These are phyloP conservation scores for Pygoscelis adeliae DNA, from an alignment of 2,113 vertebrate genomes.

Conservation along the genomic window DNA sequence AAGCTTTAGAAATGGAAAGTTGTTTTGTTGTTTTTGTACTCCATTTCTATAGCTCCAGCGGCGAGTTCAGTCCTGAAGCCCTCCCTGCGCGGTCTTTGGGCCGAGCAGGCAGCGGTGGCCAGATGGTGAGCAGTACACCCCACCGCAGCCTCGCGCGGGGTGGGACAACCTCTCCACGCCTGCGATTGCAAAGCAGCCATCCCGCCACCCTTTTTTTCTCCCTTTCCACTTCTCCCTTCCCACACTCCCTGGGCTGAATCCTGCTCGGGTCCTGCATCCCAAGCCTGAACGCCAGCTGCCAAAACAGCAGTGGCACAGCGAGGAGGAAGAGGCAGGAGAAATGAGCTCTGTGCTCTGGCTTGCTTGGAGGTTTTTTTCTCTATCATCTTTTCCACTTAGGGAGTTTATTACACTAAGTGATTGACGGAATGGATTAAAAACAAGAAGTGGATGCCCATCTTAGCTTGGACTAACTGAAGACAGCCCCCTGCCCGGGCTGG, in stretches of 20 bases:
- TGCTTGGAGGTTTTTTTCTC: not conserved
- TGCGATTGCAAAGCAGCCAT: not conserved
- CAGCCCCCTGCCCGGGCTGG: not conserved
- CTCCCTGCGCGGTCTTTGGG: not conserved
- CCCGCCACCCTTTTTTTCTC: not conserved
- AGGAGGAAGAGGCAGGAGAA: not conserved
- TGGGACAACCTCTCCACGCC: not conserved
- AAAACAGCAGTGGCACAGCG: accelerated
- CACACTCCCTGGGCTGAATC: accelerated
- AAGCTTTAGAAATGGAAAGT: constrained; percentile 50
- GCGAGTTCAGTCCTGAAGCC: not conserved
- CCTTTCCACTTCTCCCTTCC: not conserved
- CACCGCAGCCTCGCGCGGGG: not conserved
- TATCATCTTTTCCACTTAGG: not conserved
- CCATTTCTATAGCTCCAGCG: not conserved
- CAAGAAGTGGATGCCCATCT: not conserved
- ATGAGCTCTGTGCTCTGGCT: not conserved
- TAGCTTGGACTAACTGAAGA: not conserved
- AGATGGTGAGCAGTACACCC: not conserved
- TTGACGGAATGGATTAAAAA: not conserved
- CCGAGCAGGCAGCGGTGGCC: not conserved
- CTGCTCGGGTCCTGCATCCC: not conserved
- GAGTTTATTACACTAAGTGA: not conserved
- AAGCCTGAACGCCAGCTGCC: not conserved
- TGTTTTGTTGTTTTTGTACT: constrained; percentile 24